Conservation (phyloP, 53 echinoderm and acorn worm genomes). For the Arbacia lixula region DNA sequence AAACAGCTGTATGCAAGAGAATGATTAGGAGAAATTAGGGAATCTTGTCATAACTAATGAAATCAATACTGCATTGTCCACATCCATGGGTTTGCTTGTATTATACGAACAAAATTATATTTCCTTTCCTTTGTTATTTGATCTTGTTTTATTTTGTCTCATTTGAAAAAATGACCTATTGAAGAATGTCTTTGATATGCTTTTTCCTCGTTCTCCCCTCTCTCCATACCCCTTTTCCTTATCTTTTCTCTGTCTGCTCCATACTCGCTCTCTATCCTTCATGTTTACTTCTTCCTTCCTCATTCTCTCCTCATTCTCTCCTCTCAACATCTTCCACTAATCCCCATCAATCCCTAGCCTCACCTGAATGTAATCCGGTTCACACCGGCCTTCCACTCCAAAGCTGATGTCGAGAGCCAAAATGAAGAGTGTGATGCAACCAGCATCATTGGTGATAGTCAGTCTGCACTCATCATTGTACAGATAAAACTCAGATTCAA, state of each 20-base stretch:
- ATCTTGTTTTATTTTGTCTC: neutral
- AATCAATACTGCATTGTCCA: too few species aligned
- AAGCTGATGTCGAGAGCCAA: conserved; percentile 54
- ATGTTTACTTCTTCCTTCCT: neutral
- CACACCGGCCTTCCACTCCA: neutral
- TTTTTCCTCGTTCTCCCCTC: neutral
- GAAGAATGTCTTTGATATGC: neutral
- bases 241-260: neutral
- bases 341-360: neutral
- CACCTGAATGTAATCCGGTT: conserved; percentile 62
- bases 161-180: too few species aligned
- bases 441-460: conserved; percentile 72
- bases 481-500: conserved; percentile 30
- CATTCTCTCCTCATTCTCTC: neutral
- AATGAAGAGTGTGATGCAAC: conserved; percentile 67
- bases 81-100: too few species aligned
- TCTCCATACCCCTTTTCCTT: neutral
- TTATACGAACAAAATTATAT: too few species aligned
- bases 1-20: conserved; percentile 1
- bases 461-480: conserved; percentile 65
- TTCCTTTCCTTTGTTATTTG: neutral
- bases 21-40: neutral
- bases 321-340: neutral
- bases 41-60: too few species aligned
- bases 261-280: neutral